Conservation (phyloP, 2,888 invertebrate species). For the Hetaerina titia region DNA sequence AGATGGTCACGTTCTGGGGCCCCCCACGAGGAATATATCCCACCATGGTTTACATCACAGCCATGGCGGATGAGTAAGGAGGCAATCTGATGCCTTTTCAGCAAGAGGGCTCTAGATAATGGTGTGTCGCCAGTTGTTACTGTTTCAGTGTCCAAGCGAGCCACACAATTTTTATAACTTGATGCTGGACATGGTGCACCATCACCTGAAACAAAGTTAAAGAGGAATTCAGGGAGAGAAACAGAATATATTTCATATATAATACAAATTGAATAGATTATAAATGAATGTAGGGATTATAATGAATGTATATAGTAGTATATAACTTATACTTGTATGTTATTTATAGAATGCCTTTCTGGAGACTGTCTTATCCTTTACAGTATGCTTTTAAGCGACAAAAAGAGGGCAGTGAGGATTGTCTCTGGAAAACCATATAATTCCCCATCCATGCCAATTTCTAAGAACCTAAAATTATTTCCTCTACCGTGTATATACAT, state of each 20-base stretch:
- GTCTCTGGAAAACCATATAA: too few species aligned
- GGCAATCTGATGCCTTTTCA: slow-evolving; percentile 80
- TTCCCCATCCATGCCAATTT: too few species aligned
- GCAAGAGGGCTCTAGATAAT: slow-evolving; percentile 79
- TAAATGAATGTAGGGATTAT: too few species aligned
- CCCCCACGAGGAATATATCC: slow-evolving; percentile 50
- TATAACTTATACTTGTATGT: too few species aligned
- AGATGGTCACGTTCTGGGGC: slow-evolving; percentile 43
- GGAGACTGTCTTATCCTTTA: too few species aligned
- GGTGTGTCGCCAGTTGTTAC: slow-evolving; percentile 78
- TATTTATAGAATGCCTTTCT: too few species aligned
- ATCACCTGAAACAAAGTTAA: slow-evolving; percentile 11
- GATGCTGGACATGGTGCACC: not conserved
- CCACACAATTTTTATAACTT: slow-evolving; percentile 4
- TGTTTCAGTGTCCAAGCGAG: slow-evolving; percentile 64
- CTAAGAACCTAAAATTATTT: not conserved
- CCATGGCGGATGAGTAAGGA: slow-evolving; percentile 82
- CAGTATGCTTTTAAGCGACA: too few species aligned
- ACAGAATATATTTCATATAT: too few species aligned
- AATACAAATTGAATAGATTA: too few species aligned
- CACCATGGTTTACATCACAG: slow-evolving; percentile 80
- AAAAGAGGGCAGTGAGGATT: too few species aligned
- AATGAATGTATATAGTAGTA: too few species aligned
- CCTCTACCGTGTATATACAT: too few species aligned
- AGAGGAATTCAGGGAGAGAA: not conserved